These are phyloP conservation scores for Coracias cyanogaster DNA, from an alignment of 2,797 vertebrate species.

Conservation along the genomic window DNA sequence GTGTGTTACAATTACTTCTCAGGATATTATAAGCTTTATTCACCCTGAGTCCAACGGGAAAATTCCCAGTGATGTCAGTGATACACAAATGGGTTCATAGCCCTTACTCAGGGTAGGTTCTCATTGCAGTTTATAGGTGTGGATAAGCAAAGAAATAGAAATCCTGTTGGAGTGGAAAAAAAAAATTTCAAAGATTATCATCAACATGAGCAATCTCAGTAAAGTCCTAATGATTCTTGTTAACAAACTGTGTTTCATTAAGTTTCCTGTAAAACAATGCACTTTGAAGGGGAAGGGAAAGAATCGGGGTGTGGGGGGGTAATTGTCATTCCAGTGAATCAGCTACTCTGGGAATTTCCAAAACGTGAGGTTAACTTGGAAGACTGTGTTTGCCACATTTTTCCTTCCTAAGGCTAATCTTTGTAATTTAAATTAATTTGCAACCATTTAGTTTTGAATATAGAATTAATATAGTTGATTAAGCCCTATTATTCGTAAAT, in stretches of 20 bases:
- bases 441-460: slow-evolving; percentile 35
- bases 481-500: slow-evolving; percentile 28
- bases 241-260: slow-evolving; percentile 52
- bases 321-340: slow-evolving; percentile 53
- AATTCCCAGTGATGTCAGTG: slow-evolving; percentile 39
- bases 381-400: slow-evolving; percentile 40
- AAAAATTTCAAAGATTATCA: neutral
- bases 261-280: slow-evolving; percentile 67
- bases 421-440: slow-evolving; percentile 56
- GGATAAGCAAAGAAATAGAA: slow-evolving; percentile 52
- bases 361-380: slow-evolving; percentile 37
- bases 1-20: slow-evolving; percentile 32
- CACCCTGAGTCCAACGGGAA: slow-evolving; percentile 5
- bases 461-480: slow-evolving; percentile 43
- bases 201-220: slow-evolving; percentile 36
- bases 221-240: slow-evolving; percentile 49
- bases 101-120: slow-evolving; percentile 1
- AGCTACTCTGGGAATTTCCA: slow-evolving; percentile 52
- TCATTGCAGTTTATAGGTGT: neutral
- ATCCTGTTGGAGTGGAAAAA: slow-evolving; percentile 21
- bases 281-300: neutral
- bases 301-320: neutral
- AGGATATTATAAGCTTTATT: slow-evolving; percentile 19
- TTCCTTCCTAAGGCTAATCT: slow-evolving; percentile 58
- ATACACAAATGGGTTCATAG: neutral